Base-by-base conservation (phyloP, 2,113 vertebrate genomes). In the Oriolus oriolus region DNA sequence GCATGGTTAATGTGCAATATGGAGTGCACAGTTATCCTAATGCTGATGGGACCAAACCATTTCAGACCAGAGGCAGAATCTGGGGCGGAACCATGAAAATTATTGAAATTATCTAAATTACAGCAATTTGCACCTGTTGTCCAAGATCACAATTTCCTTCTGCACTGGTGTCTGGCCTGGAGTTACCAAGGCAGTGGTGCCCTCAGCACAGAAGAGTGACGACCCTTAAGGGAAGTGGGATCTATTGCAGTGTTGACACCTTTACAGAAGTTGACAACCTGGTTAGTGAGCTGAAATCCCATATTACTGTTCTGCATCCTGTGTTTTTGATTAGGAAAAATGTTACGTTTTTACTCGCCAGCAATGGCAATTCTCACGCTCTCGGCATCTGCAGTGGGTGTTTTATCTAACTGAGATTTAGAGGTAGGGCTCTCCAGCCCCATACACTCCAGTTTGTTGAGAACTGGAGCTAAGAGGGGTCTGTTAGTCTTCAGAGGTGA, bases 401-500 rank as follows among this genome's bases (percentile, higher is more conserved):
- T 85, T 52, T 84, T 27, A 21, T 35, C 44, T 75, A 70, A 44
- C 11, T 68, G 76, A 74, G 65, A 90, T 76, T 80, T 71, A 42
- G 56, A 90, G 61, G 50, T 33, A 92, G 41, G 80, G 83, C 50
- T 56, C 56, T 84, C 45, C 80, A 84, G 82, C 52, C 83, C 59
- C 78, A 41, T 61, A 11, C 39, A 52, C 76, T 80, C 71, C 93
- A 54, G 37, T 92, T 95, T 92, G 14, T 31, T 69, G 91, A 87
- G 66, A 83, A 33, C 75, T 78, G 68, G 63, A 93, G 87, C 30
- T 79, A 44, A 54, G 52, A 54, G 84, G 75, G 41, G n/a, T 76
- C 82, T 95, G 78, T 83, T 85, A 61, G 53, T 84, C 76, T 75
- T 91, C 78, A 88, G 79, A 30, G 65, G 53, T 89, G 96, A 93